phyloP scores from a whole-genome alignment of 30 jellyfish, hydroid and myxozoan genomes.

The Turritopsis dohrnii region DNA sequence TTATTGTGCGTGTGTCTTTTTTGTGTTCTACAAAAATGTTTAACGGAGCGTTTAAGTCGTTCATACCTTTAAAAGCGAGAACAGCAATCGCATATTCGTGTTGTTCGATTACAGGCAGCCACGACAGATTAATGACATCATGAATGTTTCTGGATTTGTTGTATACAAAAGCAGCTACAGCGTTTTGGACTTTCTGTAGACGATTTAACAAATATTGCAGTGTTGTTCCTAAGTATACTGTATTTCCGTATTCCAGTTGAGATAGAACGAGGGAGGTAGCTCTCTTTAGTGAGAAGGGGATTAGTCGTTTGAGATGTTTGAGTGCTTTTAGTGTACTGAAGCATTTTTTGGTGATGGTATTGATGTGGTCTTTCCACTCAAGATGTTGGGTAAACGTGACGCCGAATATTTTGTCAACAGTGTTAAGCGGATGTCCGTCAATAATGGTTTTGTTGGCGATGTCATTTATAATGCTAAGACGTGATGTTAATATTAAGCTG shows the following conservation, averaged over 20 bases:
- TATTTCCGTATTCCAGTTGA: not conserved
- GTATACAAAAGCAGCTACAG: slow-evolving; percentile 3
- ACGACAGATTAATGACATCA: not conserved
- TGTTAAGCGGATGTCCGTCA: not conserved
- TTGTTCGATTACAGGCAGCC: slow-evolving; percentile 5
- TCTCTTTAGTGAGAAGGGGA: not conserved
- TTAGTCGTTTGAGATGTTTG: not conserved
- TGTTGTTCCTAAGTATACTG: not conserved
- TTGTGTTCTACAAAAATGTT: not conserved
- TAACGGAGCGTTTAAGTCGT: not conserved
- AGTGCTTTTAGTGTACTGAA: not conserved
- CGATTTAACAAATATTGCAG: not conserved
- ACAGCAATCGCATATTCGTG: not conserved
- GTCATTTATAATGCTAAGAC: not conserved
- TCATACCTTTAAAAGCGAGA: not conserved
- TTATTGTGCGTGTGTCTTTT: not conserved
- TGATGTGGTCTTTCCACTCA: not conserved
- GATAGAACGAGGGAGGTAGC: not conserved
- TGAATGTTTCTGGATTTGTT: not conserved
- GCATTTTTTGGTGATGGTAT: not conserved
- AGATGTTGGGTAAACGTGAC: not conserved
- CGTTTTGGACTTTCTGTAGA: slow-evolving; percentile 11
- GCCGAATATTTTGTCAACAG: not conserved
- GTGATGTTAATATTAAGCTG: not conserved
- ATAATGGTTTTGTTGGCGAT: not conserved